Base-by-base conservation (phyloP, 2,888 invertebrate species). In the Hypomecis atomaria region DNA sequence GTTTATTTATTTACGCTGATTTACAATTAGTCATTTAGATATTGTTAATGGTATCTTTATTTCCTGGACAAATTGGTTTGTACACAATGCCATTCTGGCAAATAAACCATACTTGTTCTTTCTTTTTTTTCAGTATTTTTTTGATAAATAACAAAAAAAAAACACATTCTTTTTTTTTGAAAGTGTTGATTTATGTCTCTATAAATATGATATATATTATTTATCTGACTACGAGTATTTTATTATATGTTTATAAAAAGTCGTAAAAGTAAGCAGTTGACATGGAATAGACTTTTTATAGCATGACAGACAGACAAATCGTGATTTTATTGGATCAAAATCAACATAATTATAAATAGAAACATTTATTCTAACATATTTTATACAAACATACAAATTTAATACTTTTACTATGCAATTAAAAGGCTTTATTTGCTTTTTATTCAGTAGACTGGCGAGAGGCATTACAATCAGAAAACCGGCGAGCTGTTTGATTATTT, bases 241-340 rank as follows among this genome's bases (percentile, higher is more conserved):
- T 40, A 23, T 8, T 42, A 33, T 42, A 0, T 10, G 10, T 38
- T 37, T 49, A 49, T 49, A 5, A 6, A 38, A 38, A 33, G 40
- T 33, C 52, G n/a, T 52, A 40, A 52, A 52, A 40, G 4, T 37
- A 49, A 49, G 38, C 38, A 33, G 40, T 52, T 33, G 52, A n/a
- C 52, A 42, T 42, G 6, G 52, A 52, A 50, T 11, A 33, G 49
- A 37, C 7, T 33, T 40, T 40, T 33, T 6, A 52, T 7, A 33
- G 52, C 10, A 10, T 40, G 10, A 34, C 33, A 0, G 40, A n/a
- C 40, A 33, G 33, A 33, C 23, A 42, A 40, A 52, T 52, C n/a
- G 3, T 40, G 52, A 52, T 52, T 40, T 52, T 52, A 52, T 52
- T 52, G 10, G 52, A 33, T n/a, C n/a, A 40, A 40, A 52, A 52